Conservation (phyloP, 2,888 invertebrate genomes). For the Cataglyphis rosenhaueri region DNA sequence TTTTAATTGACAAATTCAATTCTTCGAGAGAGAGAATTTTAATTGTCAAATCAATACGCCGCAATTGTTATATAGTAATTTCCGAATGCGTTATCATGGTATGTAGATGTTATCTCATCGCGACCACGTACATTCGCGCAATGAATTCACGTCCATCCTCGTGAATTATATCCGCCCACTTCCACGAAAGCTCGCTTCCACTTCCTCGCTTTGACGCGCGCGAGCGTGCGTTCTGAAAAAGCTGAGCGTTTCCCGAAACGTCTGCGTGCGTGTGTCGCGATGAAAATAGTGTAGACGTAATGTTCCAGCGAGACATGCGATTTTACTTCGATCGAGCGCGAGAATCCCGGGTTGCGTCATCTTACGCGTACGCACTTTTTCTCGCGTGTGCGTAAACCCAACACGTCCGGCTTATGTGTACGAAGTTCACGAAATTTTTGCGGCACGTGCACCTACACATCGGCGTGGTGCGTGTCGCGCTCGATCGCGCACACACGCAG, state of each 20-base stretch:
- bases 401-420: conserved; percentile 48
- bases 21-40: neutral
- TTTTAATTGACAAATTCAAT: neutral
- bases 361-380: conserved; percentile 7
- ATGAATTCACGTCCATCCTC: neutral
- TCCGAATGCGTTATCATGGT: no score
- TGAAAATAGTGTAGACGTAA: conserved; percentile 48
- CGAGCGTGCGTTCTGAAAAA: conserved; percentile 28
- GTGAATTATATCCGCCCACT: conserved; percentile 12
- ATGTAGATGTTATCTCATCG: neutral
- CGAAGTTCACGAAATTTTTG: conserved; percentile 72
- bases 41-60: neutral
- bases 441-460: conserved; percentile 78
- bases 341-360: conserved; percentile 47
- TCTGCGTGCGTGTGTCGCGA: conserved; percentile 39
- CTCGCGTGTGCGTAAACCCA: conserved; percentile 54
- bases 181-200: neutral
- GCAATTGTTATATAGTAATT: neutral
- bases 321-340: conserved; percentile 58
- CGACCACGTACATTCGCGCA: neutral
- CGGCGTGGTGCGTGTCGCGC: conserved; percentile 45
- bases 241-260: conserved; percentile 13
- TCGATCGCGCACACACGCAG: conserved; percentile 49
- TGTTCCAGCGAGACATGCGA: conserved; percentile 45
- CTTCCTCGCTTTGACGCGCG: conserved; percentile 41